Evolutionary conservation across 1,140 invertebrate genomes (phyloP).

Genomic region (Berghia stephanieae): DNA sequence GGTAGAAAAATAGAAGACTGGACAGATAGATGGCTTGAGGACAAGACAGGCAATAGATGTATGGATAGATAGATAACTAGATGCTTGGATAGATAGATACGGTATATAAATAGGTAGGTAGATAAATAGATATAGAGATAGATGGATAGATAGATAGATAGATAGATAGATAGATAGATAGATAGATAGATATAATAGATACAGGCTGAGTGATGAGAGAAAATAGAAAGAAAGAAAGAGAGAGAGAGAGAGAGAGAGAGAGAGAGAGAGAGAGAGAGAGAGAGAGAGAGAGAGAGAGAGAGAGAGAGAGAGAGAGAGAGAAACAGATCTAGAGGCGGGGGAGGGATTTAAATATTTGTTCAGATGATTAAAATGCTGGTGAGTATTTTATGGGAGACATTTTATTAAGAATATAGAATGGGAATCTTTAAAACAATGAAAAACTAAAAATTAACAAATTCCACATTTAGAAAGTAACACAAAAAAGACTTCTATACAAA

Average conservation of each 20-base stretch:
- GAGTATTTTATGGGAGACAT: no score
- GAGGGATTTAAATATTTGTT: no score
- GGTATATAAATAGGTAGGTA: neutral
- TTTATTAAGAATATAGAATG: constrained; percentile 4
- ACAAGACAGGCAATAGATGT: neutral
- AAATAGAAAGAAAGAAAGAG: neutral
- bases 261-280: neutral
- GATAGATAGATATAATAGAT: no score
- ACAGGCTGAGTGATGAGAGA: neutral
- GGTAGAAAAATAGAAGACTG: neutral
- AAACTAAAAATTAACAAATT: neutral
- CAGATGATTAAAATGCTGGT: no score
- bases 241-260: neutral
- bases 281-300: constrained; percentile 22
- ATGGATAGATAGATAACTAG: neutral
- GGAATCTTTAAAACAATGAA: neutral
- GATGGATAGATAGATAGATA: neutral
- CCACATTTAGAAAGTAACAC: neutral
- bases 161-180: neutral
- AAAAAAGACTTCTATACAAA: no score
- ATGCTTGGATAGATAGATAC: neutral
- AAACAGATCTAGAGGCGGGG: neutral
- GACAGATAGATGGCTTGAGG: neutral
- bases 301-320: constrained; percentile 28
- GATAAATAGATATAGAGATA: neutral